Conservation (phyloP, 2,797 vertebrate species). For the Urophycis tenuis region DNA sequence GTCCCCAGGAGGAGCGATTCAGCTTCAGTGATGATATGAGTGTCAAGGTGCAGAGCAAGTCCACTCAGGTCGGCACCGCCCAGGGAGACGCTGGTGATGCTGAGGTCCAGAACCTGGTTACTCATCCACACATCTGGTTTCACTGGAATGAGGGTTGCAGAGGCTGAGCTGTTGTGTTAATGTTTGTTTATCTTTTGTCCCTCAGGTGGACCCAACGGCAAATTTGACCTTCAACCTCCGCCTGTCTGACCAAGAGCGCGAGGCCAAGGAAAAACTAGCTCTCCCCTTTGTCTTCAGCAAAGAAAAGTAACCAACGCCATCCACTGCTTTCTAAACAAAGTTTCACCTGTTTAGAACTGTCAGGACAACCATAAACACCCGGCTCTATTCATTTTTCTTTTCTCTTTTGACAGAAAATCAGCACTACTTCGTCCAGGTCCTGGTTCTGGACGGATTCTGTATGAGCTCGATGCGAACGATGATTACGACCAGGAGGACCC, state of each 20-base stretch:
- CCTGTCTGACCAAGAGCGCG: constrained; percentile 71
- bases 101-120: constrained; percentile 55
- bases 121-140: background rate
- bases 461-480: constrained; percentile 74
- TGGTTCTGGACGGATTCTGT: constrained; percentile 69
- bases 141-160: background rate
- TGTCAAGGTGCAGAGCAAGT: constrained; percentile 54
- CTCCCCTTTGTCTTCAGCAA: constrained; percentile 82
- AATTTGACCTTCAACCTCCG: constrained; percentile 82
- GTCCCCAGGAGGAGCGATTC: constrained; percentile 67
- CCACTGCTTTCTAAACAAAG: background rate
- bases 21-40: constrained; percentile 59
- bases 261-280: constrained; percentile 74
- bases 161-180: constrained; percentile 1
- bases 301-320: constrained; percentile 68
- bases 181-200: constrained; percentile 18
- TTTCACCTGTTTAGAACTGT: background rate
- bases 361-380: background rate
- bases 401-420: constrained; percentile 59
- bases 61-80: constrained; percentile 37
- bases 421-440: constrained; percentile 65
- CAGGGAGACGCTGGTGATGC: constrained; percentile 44
- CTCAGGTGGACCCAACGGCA: constrained; percentile 68
- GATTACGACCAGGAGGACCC: constrained; percentile 82
- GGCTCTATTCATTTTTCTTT: background rate